Conservation (phyloP, 1,140 invertebrate genomes). For the Caenorhabditis latens region DNA sequence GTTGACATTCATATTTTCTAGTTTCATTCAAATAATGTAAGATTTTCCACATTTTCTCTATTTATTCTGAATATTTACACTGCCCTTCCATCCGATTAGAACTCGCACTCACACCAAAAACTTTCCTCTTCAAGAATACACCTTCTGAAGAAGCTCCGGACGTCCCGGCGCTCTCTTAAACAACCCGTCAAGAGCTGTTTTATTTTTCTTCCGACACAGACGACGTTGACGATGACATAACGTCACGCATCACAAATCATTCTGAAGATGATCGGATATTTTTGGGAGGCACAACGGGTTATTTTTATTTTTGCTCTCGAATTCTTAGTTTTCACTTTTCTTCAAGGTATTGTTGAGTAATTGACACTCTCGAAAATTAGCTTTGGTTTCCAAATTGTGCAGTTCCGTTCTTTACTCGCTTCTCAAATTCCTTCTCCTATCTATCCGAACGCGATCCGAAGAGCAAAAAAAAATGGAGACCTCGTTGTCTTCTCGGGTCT, state of each 20-base stretch:
- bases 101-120: not conserved
- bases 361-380: constrained; percentile 1
- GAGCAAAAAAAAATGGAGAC: not conserved
- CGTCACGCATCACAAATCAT: constrained; percentile 30
- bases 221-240: constrained; percentile 25
- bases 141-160: not conserved
- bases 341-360: not conserved
- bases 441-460: constrained; percentile 45
- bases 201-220: not conserved
- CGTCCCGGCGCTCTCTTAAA: no score
- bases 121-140: not conserved
- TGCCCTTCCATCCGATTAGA: not conserved
- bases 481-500: not conserved
- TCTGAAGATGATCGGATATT: constrained; percentile 39
- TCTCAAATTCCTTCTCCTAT: constrained; percentile 18
- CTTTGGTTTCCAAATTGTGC: constrained; percentile 24
- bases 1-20: not conserved
- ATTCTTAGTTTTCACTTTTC: not conserved
- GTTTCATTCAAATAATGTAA: not conserved
- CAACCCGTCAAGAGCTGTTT: constrained; percentile 23
- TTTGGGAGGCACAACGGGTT: not conserved
- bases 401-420: constrained; percentile 21
- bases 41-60: not conserved
- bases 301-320: not conserved
- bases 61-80: constrained; percentile 36